phyloP scores from a whole-genome alignment of 2,113 vertebrate genomes.

The Bothrops jararaca region DNA sequence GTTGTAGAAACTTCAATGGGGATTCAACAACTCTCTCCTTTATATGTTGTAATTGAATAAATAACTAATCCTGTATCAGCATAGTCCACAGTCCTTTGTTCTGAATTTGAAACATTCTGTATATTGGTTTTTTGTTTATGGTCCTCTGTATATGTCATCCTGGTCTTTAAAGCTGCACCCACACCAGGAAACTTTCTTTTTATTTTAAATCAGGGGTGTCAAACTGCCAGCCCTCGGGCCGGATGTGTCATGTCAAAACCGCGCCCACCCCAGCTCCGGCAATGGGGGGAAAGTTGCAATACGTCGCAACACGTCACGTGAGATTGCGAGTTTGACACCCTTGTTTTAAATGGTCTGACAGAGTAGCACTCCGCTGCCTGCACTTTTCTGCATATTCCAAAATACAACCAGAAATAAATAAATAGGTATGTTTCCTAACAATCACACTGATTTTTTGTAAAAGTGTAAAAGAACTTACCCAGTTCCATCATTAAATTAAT shows the following conservation, averaged over 20 bases:
- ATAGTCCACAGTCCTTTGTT: not conserved
- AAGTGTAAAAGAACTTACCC: not conserved
- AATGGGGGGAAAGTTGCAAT: too few species aligned
- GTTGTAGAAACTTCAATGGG: slow-evolving; percentile 32
- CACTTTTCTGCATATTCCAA: not conserved
- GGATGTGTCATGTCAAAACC: too few species aligned
- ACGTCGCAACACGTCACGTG: too few species aligned
- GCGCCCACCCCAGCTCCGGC: too few species aligned
- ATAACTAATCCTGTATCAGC: not conserved
- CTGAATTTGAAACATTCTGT: not conserved
- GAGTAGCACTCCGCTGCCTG: not conserved
- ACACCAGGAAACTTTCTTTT: not conserved
- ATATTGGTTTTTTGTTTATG: not conserved
- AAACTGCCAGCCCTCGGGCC: too few species aligned
- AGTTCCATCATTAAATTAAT: not conserved
- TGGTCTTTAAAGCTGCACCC: not conserved
- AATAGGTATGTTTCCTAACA: not conserved
- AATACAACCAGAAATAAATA: not conserved
- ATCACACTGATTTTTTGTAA: not conserved
- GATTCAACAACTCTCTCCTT: slow-evolving; percentile 14
- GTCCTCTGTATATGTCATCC: not conserved
- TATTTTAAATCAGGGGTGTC: too few species aligned
- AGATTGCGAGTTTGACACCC: too few species aligned
- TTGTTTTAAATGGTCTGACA: not conserved
- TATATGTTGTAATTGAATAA: not conserved